These are phyloP conservation scores for Hyperoodon ampullatus DNA, from an alignment of 2,113 vertebrate genomes.

Conservation along the genomic window DNA sequence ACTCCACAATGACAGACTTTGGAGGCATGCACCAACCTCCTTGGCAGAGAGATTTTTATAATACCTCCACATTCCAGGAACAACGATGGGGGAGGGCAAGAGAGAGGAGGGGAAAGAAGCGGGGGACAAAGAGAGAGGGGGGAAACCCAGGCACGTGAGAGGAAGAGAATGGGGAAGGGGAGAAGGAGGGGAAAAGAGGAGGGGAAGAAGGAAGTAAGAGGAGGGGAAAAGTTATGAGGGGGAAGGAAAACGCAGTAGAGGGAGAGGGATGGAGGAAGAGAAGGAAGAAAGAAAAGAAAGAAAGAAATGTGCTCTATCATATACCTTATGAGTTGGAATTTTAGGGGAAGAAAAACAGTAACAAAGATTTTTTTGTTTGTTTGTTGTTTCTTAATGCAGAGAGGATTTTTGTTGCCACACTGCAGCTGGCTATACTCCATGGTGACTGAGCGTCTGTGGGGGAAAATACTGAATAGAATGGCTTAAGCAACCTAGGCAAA, in stretches of 20 bases:
- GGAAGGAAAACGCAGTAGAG: not conserved
- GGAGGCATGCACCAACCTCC: not conserved
- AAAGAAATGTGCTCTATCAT: not conserved
- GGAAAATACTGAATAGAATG: not conserved
- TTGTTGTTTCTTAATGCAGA: constrained; percentile 21
- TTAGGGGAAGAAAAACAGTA: constrained; percentile 19
- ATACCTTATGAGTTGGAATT: not conserved
- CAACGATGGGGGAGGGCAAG: not conserved
- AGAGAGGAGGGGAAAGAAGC: not conserved
- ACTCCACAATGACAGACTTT: constrained; percentile 58
- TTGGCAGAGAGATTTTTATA: constrained; percentile 55
- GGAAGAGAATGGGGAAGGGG: not conserved
- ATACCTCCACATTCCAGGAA: constrained; percentile 31
- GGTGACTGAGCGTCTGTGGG: not conserved
- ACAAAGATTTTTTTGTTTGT: not conserved
- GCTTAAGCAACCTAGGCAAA: not conserved
- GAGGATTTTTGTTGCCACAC: not conserved
- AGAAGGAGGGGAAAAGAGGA: not conserved
- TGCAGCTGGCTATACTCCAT: not conserved
- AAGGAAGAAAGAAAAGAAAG: not conserved
- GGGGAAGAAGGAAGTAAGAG: not conserved
- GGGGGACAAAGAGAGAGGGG: not conserved
- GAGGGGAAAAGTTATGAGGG: not conserved
- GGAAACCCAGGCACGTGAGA: not conserved
- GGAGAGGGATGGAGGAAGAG: not conserved